Evolutionary conservation across 2,888 invertebrate species (phyloP), one percentile per base, ranked within the genome.

Genomic region (Suillia variegata): DNA sequence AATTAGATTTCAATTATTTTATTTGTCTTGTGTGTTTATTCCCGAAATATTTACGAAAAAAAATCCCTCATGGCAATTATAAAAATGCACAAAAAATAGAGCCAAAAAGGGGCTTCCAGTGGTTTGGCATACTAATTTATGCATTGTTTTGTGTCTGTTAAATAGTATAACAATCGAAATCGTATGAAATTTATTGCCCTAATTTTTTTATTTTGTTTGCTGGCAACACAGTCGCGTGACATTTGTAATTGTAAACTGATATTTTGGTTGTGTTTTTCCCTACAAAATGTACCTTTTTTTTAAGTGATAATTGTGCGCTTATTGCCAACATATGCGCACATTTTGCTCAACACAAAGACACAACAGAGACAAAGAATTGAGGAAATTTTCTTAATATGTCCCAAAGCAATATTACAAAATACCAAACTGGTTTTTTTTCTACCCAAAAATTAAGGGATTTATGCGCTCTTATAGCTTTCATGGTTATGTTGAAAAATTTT

Each of bases 211-310:
- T 21, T 17, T 48, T 48, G 20, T 21, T 21, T 48, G 10, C n/a
- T 48, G 48, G 2, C 22, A 13, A 20, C 18, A 48, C 6, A 38
- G n/a, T 8, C 12, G 6, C 12, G 38, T 71, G 71, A 71, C 74
- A 71, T 73, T 71, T 73, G 71, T 71, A 73, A 73, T 71, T 71
- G 73, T 73, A 71, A 71, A 71, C 74, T 71, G 71, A 71, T 71
- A 45, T 4, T 4, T 8, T 4, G n/a, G 38, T n/a, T n/a, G n/a
- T n/a, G n/a, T n/a, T n/a, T n/a, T n/a, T n/a, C n/a, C n/a, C n/a
- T n/a, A n/a, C n/a, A n/a, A n/a, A n/a, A n/a, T n/a, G n/a, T n/a
- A n/a, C n/a, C n/a, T n/a, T n/a, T n/a, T n/a, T n/a, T n/a, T n/a
- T n/a, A n/a, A n/a, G n/a, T n/a, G n/a, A n/a, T n/a, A n/a, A n/a